Conservation (phyloP, 2,113 vertebrate species). For the Anolis carolinensis region DNA sequence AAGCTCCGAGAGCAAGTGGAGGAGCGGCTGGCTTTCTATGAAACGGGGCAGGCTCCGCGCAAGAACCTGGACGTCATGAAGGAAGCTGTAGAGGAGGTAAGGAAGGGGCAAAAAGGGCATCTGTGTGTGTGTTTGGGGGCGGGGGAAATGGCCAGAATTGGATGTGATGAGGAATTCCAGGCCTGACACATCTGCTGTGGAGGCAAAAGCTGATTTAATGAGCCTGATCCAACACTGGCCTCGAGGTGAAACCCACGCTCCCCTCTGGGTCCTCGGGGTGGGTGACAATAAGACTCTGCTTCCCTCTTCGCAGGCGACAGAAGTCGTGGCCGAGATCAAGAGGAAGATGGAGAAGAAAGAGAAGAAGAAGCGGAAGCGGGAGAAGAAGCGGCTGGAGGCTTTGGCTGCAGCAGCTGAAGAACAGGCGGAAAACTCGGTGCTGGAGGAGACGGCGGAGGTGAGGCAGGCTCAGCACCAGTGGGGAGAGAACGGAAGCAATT, state of each 20-base stretch:
- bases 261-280: accelerated
- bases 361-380: slow-evolving; percentile 86
- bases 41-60: slow-evolving; percentile 88
- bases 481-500: no score
- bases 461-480: background rate
- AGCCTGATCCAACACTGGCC: slow-evolving; percentile 83
- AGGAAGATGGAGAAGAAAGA: slow-evolving; percentile 88
- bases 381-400: slow-evolving; percentile 80
- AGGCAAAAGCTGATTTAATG: slow-evolving; percentile 97
- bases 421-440: slow-evolving; percentile 34
- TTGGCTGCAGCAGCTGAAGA: slow-evolving; percentile 62
- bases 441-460: slow-evolving; percentile 61
- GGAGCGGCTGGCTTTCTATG: slow-evolving; percentile 92
- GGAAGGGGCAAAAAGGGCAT: background rate
- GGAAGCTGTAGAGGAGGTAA: slow-evolving; percentile 87
- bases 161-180: slow-evolving; percentile 80
- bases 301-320: slow-evolving; percentile 76
- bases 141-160: slow-evolving; percentile 48
- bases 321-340: slow-evolving; percentile 83
- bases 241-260: accelerated
- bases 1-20: slow-evolving; percentile 93
- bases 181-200: slow-evolving; percentile 77
- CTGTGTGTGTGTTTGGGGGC: background rate
- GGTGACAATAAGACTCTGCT: accelerated
- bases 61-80: slow-evolving; percentile 97